Evolutionary conservation across 2,797 vertebrate species (phyloP), one percentile per base, ranked within the genome.

Genomic region (Pampus argenteus): DNA sequence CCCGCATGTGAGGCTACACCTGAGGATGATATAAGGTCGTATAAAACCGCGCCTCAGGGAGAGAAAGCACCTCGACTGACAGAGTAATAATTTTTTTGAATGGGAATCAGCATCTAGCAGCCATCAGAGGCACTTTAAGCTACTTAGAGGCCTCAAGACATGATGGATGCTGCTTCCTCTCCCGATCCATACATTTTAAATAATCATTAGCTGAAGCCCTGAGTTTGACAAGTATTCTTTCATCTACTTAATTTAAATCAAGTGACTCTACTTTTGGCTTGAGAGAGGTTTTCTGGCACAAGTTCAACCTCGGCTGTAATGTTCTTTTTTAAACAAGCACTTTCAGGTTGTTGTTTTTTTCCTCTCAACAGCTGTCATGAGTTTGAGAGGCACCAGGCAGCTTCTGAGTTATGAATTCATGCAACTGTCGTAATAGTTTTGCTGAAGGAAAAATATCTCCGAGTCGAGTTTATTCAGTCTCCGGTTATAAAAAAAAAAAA

Each of bases 251-350:
- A 28, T n/a, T 29, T 18, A 18, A 10, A 38, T 42, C 15, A 36
- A 36, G n/a, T 7, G 31, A 22, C 52, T 36, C 18, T 0, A 3
- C 23, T 23, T 64, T 42, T 44, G 11, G 11, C 58, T 10, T 31
- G 7, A 2, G 28, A 48, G 50, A 29, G 50, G 25, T n/a, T 31
- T n/a, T 15, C 20, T 23, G 44, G 13, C 20, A 6, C 45, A 11
- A 3, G 31, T 45, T 28, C 17, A 31, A 40, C 54, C 66, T n/a
- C 23, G 2, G 44, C 66, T 48, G 44, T 49, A 54, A 67, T 14
- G 18, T 49, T 17, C 1, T 55, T 13, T 18, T 20, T 23, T 57
- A 49, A 49, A 57, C 22, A 9, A 38, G 23, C 31, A 14, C 54
- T 1, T 38, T 23, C n/a, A 4, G n/a, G n/a, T n/a, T n/a, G n/a